Evolutionary conservation across 2,113 vertebrate species (phyloP).

Genomic region (Phoxinus phoxinus): DNA sequence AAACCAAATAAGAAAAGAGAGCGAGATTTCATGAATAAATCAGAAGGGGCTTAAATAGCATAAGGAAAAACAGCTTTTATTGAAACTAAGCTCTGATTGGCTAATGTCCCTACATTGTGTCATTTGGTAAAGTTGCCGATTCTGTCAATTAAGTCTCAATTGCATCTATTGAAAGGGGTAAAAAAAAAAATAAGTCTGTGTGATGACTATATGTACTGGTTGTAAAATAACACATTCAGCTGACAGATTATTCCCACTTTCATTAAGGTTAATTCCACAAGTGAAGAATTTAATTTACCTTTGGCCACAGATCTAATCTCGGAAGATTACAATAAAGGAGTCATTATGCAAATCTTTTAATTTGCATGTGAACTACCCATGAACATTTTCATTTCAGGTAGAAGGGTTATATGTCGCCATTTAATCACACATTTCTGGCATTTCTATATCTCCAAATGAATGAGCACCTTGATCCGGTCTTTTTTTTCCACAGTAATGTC

Average conservation of each 20-base stretch:
- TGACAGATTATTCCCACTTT: slow-evolving; percentile 45
- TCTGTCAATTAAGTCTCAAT: slow-evolving; percentile 16
- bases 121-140: neutral
- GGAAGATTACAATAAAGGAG: slow-evolving; percentile 38
- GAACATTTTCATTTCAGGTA: slow-evolving; percentile 36
- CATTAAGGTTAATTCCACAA: slow-evolving; percentile 43
- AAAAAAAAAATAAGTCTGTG: neutral
- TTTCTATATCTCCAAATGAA: slow-evolving; percentile 11
- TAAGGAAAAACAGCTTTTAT: no score
- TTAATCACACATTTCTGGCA: slow-evolving; percentile 40
- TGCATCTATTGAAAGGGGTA: neutral
- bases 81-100: no score
- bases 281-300: slow-evolving; percentile 47
- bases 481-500: neutral
- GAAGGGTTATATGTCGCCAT: slow-evolving; percentile 23
- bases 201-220: neutral
- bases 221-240: neutral
- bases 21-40: slow-evolving; percentile 20
- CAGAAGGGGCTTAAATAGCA: no score
- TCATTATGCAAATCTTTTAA: slow-evolving; percentile 55
- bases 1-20: slow-evolving; percentile 17
- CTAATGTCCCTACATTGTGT: neutral
- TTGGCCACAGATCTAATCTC: slow-evolving; percentile 37
- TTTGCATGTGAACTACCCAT: slow-evolving; percentile 37
- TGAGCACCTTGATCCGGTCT: neutral